Base-by-base conservation (phyloP, 2,888 invertebrate genomes). In the Agapostemon virescens region DNA sequence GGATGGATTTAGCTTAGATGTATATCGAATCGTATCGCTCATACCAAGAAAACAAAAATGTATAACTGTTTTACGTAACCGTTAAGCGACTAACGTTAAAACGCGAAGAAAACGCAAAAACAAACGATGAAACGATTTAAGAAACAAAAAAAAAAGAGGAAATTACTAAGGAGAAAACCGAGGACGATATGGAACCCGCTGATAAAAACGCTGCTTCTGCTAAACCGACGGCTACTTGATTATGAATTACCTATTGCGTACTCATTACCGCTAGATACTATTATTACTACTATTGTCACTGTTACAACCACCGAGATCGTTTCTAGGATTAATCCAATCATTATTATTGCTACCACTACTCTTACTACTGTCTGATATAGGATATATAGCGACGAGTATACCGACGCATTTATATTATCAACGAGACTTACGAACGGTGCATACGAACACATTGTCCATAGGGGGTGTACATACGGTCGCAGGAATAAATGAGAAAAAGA, bases 1-100 rank as follows among this genome's bases (percentile, higher is more conserved):
- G 30, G 26, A 68, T 36, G 13, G 55, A 66, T 78, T 81, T 81
- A 87, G 86, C 84, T 86, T 89, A 89, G 88, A 84, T 90, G 89
- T 90, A 89, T 89, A 90, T 89, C 88, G 87, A 81, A 86, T 86
- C 84, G 86, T 85, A 84, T 86, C 84, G 88, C 85, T 88, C 87
- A 89, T 87, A 86, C 73, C 77, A 76, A 81, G n/a, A 49, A 55
- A 55, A 26, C n/a, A n/a, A 61, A 20, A 61, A 68, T 84, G 85
- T 82, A 81, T 85, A 82, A 85, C 83, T 88, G 86, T 86, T 88
- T 30, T 17, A 87, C 78, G 20, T 88, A 81, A 42, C 42, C 78
- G 84, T 84, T 84, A 85, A 85, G 79, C 77, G 67, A 82, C 79
- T 75, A 83, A 76, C 84, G 80, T 81, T 77, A 77, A 78, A 61